Conservation (phyloP, 2,797 vertebrate species). For the Phrynocephalus guinanensis region DNA sequence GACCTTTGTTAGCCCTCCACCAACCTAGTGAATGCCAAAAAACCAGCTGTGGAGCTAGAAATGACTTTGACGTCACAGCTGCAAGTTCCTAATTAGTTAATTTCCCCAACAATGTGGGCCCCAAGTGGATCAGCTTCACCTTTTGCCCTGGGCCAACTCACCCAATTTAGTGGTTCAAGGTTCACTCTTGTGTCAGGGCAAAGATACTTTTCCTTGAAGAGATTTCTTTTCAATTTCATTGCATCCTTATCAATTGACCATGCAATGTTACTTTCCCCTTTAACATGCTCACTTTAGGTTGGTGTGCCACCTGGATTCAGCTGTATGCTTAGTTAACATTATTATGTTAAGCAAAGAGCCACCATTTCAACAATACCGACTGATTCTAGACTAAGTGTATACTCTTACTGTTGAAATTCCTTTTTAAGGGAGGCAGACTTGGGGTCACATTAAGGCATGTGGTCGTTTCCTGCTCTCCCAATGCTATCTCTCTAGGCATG, state of each 20-base stretch:
- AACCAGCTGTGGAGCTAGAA: constrained; percentile 75
- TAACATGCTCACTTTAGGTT: background rate
- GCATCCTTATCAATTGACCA: constrained; percentile 1
- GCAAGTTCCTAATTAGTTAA: constrained; percentile 78
- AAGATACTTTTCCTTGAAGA: constrained; percentile 57
- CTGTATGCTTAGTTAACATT: background rate
- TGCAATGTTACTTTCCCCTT: constrained; percentile 38
- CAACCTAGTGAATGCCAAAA: constrained; percentile 64
- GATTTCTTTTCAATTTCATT: constrained; percentile 45
- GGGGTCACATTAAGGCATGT: too few species aligned
- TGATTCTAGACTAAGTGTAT: background rate
- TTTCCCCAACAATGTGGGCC: constrained; percentile 73
- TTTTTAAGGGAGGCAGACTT: background rate
- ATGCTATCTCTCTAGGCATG: background rate
- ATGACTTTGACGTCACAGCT: constrained; percentile 68
- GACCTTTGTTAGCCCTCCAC: constrained; percentile 73
- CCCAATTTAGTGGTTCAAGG: constrained; percentile 76
- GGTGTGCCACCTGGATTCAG: background rate
- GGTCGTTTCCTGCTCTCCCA: background rate
- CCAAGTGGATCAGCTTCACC: constrained; percentile 72
- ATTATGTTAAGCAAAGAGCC: background rate
- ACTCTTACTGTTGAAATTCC: background rate
- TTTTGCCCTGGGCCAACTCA: constrained; percentile 72
- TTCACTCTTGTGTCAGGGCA: constrained; percentile 78
- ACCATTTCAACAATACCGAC: constrained; percentile 18